phyloP scores from a whole-genome alignment of 2,888 invertebrate genomes.

The Hemithea aestivaria region DNA sequence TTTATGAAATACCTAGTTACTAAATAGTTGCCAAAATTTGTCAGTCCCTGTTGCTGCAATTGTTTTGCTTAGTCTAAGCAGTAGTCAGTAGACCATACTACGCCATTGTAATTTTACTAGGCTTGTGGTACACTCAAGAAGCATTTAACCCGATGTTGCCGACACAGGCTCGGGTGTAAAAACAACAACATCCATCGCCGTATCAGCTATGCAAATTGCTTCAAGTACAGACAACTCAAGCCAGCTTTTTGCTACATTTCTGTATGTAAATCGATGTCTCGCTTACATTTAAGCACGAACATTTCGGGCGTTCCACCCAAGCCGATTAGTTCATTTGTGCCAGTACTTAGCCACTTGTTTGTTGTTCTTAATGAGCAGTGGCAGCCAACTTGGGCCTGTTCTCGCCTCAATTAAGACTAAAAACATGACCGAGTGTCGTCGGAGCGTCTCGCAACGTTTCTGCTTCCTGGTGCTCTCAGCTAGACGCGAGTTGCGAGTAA shows the following conservation, averaged over 20 bases:
- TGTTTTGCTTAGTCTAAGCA: no score
- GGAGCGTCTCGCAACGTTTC: constrained; percentile 40
- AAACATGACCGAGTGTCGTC: constrained; percentile 67
- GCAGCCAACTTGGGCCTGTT: constrained; percentile 69
- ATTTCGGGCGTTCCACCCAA: constrained; percentile 34
- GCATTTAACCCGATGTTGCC: no score
- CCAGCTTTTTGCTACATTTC: constrained; percentile 14
- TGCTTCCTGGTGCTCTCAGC: no score
- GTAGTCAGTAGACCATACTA: no score
- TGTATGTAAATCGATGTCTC: constrained; percentile 17
- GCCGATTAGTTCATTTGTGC: constrained; percentile 67
- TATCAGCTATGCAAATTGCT: constrained; percentile 17
- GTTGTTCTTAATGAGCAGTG: constrained; percentile 75
- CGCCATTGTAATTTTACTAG: no score
- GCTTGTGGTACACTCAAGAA: no score
- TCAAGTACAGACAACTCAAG: neutral
- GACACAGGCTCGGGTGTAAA: no score
- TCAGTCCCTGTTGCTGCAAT: no score
- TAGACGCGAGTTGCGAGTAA: no score
- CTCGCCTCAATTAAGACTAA: constrained; percentile 73
- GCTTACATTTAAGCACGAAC: constrained; percentile 18
- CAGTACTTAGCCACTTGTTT: constrained; percentile 72
- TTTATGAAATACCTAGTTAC: no score
- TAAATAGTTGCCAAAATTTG: no score
- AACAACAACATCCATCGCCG: neutral